Evolutionary conservation across 2,797 vertebrate species (phyloP).

Genomic region (Bovichtus diacanthus): DNA sequence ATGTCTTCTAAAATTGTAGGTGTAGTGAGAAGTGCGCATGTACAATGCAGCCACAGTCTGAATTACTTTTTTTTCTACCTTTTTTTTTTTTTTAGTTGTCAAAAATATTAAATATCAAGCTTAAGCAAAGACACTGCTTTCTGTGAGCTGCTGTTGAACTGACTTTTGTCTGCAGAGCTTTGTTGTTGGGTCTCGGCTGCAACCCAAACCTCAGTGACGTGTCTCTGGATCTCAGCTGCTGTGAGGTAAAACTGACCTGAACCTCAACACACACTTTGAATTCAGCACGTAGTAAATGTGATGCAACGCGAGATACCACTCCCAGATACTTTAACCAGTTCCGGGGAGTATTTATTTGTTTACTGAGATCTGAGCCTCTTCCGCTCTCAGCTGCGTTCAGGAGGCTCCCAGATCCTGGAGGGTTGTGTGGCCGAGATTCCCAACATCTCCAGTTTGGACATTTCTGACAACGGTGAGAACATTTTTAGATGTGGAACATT

Average conservation of each 20-base stretch:
- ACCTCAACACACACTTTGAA: background rate
- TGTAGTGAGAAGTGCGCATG: too few species aligned
- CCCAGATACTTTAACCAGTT: background rate
- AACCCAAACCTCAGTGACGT: constrained; percentile 94
- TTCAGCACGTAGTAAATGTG: background rate
- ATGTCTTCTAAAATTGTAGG: too few species aligned
- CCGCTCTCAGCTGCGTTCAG: constrained; percentile 90
- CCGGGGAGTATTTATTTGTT: background rate
- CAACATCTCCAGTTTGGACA: constrained; percentile 96
- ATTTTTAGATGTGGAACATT: accelerated
- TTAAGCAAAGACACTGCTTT: background rate
- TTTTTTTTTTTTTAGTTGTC: background rate
- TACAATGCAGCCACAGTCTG: background rate
- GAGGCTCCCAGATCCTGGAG: constrained; percentile 95
- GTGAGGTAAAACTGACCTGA: constrained; percentile 88
- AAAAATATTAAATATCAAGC: background rate
- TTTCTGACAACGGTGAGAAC: constrained; percentile 94
- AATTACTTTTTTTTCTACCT: background rate
- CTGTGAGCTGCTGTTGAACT: background rate
- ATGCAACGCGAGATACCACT: background rate
- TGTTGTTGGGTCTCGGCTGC: constrained; percentile 94
- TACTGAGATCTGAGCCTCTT: accelerated
- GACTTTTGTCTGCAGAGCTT: constrained; percentile 84
- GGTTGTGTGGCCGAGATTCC: constrained; percentile 97
- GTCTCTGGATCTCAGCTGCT: constrained; percentile 95